These are phyloP conservation scores for Oasisia sp. DNA, from an alignment of 2,888 invertebrate genomes.

Conservation along the genomic window DNA sequence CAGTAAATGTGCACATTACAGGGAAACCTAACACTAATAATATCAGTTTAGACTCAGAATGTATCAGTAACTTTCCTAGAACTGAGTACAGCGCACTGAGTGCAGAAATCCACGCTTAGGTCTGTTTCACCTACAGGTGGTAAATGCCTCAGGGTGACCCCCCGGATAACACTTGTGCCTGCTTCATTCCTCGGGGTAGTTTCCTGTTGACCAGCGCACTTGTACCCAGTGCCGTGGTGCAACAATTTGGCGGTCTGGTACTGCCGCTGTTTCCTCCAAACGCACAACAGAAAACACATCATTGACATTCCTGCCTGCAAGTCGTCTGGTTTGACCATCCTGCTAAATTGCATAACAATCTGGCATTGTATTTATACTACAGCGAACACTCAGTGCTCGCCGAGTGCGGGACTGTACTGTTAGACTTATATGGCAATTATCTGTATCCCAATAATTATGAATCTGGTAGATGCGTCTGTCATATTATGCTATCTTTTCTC, in stretches of 20 bases:
- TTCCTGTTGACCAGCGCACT: neutral
- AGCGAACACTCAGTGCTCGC: neutral
- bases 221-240: neutral
- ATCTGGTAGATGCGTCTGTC: neutral
- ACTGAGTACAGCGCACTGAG: neutral
- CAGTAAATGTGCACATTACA: neutral
- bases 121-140: neutral
- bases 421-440: neutral
- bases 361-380: neutral
- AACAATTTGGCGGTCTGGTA: neutral
- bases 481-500: neutral
- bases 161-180: neutral
- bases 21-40: neutral
- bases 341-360: conserved; percentile 12
- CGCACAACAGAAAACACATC: conserved; percentile 9
- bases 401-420: neutral
- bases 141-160: neutral
- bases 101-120: neutral
- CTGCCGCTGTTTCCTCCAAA: neutral
- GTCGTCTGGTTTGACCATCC: neutral
- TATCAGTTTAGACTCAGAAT: neutral
- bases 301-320: neutral
- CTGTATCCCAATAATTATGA: neutral
- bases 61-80: neutral
- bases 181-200: neutral